Evolutionary conservation across 2,888 invertebrate genomes (phyloP).

Genomic region (Strigamia transsilvanica): DNA sequence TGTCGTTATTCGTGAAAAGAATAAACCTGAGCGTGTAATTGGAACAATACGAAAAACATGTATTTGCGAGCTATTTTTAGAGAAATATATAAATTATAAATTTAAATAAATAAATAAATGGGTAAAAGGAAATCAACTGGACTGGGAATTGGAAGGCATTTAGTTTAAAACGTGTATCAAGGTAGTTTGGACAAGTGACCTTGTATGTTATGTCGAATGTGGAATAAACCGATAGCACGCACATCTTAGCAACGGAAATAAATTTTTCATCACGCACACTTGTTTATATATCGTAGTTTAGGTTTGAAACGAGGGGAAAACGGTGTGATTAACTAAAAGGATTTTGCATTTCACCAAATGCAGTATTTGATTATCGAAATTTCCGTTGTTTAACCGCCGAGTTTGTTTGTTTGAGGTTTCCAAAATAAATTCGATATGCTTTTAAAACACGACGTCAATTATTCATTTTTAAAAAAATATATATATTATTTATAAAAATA

Average conservation of each 20-base stretch:
- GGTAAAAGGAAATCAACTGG: too few species aligned
- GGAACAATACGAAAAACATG: background rate
- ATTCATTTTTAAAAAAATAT: background rate
- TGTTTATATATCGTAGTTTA: background rate
- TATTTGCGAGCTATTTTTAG: background rate
- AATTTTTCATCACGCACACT: constrained; percentile 32
- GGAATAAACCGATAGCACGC: constrained; percentile 16
- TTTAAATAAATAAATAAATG: too few species aligned
- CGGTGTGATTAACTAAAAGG: background rate
- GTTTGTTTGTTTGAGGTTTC: background rate
- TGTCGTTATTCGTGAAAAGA: constrained; percentile 18
- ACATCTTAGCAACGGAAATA: constrained; percentile 28
- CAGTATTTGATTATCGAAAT: background rate
- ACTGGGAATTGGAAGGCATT: background rate
- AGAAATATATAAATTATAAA: too few species aligned
- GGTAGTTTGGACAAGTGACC: background rate
- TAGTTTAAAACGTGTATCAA: background rate
- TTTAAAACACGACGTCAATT: too few species aligned
- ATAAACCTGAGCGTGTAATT: constrained; percentile 25
- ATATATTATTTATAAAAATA: too few species aligned
- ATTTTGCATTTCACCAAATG: background rate
- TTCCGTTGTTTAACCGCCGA: too few species aligned
- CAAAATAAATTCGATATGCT: too few species aligned
- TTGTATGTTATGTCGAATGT: background rate
- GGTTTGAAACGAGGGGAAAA: background rate